Conservation (phyloP, 1,140 invertebrate genomes). For the Diploscapter pachys region DNA sequence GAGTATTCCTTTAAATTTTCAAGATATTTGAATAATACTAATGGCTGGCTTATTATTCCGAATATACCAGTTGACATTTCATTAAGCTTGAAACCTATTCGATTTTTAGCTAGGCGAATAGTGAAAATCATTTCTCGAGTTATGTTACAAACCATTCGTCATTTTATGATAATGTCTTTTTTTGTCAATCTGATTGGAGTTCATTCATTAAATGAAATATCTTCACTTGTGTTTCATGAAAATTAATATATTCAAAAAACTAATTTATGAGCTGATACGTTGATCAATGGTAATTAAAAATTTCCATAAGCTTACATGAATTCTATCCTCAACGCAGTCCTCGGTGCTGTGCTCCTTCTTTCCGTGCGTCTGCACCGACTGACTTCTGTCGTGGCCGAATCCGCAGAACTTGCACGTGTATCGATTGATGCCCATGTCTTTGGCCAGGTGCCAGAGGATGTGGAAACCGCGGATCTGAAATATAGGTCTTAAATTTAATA, state of each 20-base stretch:
- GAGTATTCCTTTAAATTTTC: slow-evolving; percentile 43
- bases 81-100: too few species aligned
- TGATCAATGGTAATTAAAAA: too few species aligned
- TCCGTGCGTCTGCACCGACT: slow-evolving; percentile 49
- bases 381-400: slow-evolving; percentile 53
- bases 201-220: neutral
- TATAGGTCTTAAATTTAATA: neutral
- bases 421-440: slow-evolving; percentile 53
- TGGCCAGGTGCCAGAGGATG: slow-evolving; percentile 51
- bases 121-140: too few species aligned
- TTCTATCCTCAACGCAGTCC: slow-evolving; percentile 43
- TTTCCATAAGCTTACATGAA: slow-evolving; percentile 14
- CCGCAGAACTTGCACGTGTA: slow-evolving; percentile 49
- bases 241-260: too few species aligned
- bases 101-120: too few species aligned
- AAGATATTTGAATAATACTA: neutral
- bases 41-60: too few species aligned
- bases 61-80: neutral
- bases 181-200: neutral
- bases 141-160: too few species aligned
- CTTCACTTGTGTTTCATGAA: too few species aligned
- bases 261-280: too few species aligned
- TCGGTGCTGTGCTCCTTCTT: slow-evolving; percentile 48
- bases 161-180: too few species aligned
- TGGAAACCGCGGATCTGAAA: slow-evolving; percentile 56